Base-by-base conservation (phyloP, 2,888 invertebrate genomes). In the Mimumesa dahlbomi region DNA sequence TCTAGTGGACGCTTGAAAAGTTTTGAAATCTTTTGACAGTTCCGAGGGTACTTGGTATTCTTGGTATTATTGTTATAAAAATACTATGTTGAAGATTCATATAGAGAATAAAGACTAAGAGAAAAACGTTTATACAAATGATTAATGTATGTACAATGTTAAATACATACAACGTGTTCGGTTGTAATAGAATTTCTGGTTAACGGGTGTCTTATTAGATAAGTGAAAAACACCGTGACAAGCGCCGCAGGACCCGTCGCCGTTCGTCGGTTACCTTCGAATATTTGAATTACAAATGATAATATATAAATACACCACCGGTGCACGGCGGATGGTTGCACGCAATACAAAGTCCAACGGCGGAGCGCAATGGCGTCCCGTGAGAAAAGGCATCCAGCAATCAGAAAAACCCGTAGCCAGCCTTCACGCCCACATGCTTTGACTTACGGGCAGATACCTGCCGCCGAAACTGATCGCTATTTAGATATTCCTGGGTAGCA, bases 381-480 rank as follows among this genome's bases (percentile, higher is more conserved):
- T 79, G 77, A 75, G 77, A 75, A 76, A 69, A 76, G 66, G 53
- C 29, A 21, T 36, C 36, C 14, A 9, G 19, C 56, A 31, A 64
- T 64, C 56, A 38, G 48, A 34, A 57, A 50, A 53, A 45, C 22
- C 22, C 36, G 46, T 31, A 1, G 36, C 21, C 48, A 45, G 29
- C 48, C 54, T 18, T 69, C 53, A 70, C 76, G 77, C 77, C 77
- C 57, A 76, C 76, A 38, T 61, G 58, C 29, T n/a, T n/a, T 50
- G 29, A 14, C 36, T 62, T 45, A 52, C 58, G 43, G 29, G 21
- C 6, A 59, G 43, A 58, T 77, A 65, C 69, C 65, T 69, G 58
- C 58, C 65, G 68, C 59, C 52, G 36, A 65, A 77, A 61, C 66
- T 54, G 78, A 79, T 79, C 70, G 79, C 61, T 61, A 73, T 78